Conservation (phyloP, 2,797 vertebrate genomes). For the Malurus splendens region DNA sequence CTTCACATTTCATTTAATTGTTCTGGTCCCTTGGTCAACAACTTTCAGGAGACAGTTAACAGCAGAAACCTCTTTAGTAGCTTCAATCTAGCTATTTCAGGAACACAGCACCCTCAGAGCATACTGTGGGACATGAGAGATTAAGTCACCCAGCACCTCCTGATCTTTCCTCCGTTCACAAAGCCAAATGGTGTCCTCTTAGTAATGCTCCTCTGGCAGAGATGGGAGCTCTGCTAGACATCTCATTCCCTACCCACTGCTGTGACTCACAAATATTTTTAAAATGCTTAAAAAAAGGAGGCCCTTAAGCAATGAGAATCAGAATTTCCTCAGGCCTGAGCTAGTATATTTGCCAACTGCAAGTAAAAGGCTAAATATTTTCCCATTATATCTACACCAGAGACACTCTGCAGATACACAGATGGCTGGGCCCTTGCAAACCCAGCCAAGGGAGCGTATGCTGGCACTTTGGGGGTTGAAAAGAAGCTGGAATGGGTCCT, state of each 20-base stretch:
- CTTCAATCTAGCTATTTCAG: neutral
- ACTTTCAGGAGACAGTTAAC: neutral
- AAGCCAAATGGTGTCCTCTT: neutral
- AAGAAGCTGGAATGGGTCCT: conserved; percentile 7
- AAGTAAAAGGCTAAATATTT: conserved; percentile 18
- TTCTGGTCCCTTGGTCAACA: neutral
- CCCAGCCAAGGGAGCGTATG: neutral
- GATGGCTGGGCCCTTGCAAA: neutral
- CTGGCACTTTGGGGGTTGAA: neutral
- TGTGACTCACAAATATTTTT: neutral
- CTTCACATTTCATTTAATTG: conserved; percentile 50
- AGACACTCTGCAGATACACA: neutral
- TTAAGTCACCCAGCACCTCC: neutral
- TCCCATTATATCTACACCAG: neutral
- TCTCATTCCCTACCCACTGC: neutral
- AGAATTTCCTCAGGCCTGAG: neutral
- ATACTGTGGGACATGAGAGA: accelerated
- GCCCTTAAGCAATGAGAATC: neutral
- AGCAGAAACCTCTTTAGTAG: neutral
- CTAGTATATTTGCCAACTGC: neutral
- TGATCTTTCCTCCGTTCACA: neutral
- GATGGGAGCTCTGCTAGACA: neutral
- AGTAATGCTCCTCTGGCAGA: neutral
- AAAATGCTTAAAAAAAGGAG: neutral
- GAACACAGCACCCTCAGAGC: neutral